A percentile compares a stretch with the other conserved stretches of the same genome.
These are phyloP conservation scores for Euura lappo DNA, from an alignment of 1,140 invertebrate genomes.

Conservation along the genomic window DNA sequence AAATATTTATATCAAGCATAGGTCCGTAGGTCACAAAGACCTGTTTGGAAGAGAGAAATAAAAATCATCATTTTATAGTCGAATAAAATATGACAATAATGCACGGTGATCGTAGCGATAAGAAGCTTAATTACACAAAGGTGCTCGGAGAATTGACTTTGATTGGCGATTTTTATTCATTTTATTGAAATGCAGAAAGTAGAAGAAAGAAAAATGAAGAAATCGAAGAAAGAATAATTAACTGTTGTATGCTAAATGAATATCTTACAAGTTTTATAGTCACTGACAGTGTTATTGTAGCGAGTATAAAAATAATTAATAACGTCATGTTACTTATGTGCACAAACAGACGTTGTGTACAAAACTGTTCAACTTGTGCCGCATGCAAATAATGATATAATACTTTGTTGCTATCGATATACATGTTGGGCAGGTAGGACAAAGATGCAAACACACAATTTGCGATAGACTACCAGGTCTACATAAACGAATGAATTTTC, in stretches of 20 bases:
- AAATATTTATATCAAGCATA: conserved; percentile 1
- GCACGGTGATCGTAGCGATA: background rate
- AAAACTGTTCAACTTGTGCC: background rate
- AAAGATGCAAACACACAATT: background rate
- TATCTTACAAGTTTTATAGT: too few species aligned
- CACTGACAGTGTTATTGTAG: too few species aligned
- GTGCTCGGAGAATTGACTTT: background rate
- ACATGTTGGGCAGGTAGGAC: background rate
- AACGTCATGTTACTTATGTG: too few species aligned
- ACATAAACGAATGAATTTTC: too few species aligned
- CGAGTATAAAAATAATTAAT: too few species aligned
- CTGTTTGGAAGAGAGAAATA: background rate
- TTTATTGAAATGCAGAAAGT: background rate
- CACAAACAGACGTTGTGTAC: too few species aligned
- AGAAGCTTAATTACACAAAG: background rate
- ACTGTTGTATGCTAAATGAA: too few species aligned
- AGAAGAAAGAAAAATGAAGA: too few species aligned
- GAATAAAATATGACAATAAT: background rate
- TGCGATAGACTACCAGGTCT: too few species aligned
- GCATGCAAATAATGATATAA: background rate
- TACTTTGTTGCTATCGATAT: background rate
- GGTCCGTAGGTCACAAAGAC: background rate
- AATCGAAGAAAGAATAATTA: too few species aligned
- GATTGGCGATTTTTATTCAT: background rate
- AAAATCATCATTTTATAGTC: background rate